A percentile compares a stretch with the other conserved stretches of the same genome.
These are phyloP conservation scores for Aphidius colemani DNA, from an alignment of 2,888 invertebrate species.

Conservation along the genomic window DNA sequence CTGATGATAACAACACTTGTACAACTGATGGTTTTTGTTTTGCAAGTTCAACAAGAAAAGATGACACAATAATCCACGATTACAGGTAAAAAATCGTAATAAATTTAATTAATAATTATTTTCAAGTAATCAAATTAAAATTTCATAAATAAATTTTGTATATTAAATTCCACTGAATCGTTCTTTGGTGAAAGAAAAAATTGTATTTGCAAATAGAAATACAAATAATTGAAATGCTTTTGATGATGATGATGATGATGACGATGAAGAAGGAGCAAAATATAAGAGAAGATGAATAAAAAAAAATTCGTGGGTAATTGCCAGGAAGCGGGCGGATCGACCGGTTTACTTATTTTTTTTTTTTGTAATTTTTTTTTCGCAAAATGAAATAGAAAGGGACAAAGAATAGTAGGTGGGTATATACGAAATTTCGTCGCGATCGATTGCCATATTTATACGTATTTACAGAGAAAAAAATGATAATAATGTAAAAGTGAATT, in stretches of 20 bases:
- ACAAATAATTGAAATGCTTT: conserved; percentile 12
- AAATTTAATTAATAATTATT: not conserved
- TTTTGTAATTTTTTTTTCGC: not conserved
- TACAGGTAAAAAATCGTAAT: conserved; percentile 72
- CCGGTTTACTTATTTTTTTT: conserved; percentile 10
- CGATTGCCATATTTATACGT: conserved; percentile 40
- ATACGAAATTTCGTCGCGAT: conserved; percentile 38
- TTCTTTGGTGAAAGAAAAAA: not conserved
- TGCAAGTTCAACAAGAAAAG: conserved; percentile 73
- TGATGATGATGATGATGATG: not conserved
- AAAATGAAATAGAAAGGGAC: conserved; percentile 19
- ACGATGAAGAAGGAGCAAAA: not conserved
- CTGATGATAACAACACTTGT: conserved; percentile 77
- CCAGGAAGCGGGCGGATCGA: conserved; percentile 23
- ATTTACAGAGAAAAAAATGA: conserved; percentile 15
- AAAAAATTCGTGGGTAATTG: conserved; percentile 16
- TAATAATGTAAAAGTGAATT: conserved; percentile 35
- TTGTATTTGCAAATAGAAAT: conserved; percentile 7
- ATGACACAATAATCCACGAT: conserved; percentile 67
- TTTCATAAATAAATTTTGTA: conserved; percentile 15
- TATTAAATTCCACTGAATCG: no score
- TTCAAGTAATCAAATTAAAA: not conserved
- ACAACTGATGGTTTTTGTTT: conserved; percentile 89
- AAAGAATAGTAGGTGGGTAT: not conserved
- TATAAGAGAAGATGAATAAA: not conserved